Evolutionary conservation across 37 sponge, comb jelly and placozoan genomes (phyloP).

Genomic region (Chondrilla cf. caribensis): DNA sequence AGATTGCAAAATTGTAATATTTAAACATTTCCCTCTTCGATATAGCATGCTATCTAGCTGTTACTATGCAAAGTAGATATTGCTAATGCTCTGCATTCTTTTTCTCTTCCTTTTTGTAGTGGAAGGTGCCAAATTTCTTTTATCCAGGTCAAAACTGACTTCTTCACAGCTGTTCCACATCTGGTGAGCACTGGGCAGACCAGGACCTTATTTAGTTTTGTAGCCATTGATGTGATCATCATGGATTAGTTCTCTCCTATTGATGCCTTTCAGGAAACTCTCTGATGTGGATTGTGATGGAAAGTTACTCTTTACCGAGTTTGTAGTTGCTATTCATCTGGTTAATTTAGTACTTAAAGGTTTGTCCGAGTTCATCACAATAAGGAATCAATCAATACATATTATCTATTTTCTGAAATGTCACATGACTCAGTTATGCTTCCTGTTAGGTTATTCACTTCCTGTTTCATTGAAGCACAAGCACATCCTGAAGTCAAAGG

Average conservation of each 20-base stretch:
- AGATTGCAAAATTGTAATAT: too few relatives aligned
- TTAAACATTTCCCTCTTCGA: too few relatives aligned
- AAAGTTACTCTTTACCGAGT: background rate
- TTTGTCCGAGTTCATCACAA: background rate
- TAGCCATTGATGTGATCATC: too few relatives aligned
- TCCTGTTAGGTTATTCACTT: background rate
- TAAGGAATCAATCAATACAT: too few relatives aligned
- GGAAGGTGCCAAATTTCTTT: background rate
- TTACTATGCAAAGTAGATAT: too few relatives aligned
- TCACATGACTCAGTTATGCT: too few relatives aligned
- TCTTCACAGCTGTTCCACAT: conserved; percentile 15
- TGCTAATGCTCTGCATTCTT: too few relatives aligned
- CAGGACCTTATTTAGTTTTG: too few relatives aligned
- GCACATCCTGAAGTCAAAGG: background rate
- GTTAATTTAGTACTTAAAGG: conserved; percentile 13
- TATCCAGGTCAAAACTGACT: background rate
- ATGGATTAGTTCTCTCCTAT: too few relatives aligned
- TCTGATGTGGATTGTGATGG: conserved; percentile 12
- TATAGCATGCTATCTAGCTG: too few relatives aligned
- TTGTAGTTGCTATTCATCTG: conserved; percentile 20
- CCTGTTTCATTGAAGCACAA: conserved; percentile 14
- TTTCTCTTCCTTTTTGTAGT: background rate
- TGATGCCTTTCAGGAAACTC: background rate
- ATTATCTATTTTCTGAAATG: too few relatives aligned
- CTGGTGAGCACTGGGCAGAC: background rate